A percentile compares a stretch with the other conserved stretches of the same genome.
These are phyloP conservation scores for Papilio demoleus DNA, from an alignment of 2,888 invertebrate genomes.

Conservation along the genomic window DNA sequence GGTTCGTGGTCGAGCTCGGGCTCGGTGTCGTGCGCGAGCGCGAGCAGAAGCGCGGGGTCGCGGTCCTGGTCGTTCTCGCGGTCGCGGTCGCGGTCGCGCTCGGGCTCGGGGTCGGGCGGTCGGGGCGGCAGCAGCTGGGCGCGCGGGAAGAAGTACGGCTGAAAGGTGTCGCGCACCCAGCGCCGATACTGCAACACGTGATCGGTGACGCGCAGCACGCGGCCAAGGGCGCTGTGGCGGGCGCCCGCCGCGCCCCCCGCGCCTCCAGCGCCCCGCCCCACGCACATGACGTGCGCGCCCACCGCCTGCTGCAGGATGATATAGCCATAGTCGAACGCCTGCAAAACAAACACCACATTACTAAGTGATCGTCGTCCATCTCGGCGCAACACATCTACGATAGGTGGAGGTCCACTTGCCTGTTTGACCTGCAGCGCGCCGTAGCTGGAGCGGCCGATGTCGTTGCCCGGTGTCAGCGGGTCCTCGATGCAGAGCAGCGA, in stretches of 20 bases:
- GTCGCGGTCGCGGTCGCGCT: constrained; percentile 40
- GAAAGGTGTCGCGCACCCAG: constrained; percentile 78
- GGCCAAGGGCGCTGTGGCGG: constrained; percentile 90
- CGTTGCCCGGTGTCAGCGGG: constrained; percentile 97
- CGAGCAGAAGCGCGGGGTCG: constrained; percentile 42
- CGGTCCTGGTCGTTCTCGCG: constrained; percentile 44
- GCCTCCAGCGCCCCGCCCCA: constrained; percentile 71
- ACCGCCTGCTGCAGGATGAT: constrained; percentile 91
- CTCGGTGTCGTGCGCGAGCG: constrained; percentile 41
- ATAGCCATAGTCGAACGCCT: constrained; percentile 98
- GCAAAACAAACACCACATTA: constrained; percentile 53
- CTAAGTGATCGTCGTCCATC: neutral
- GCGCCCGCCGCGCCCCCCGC: neutral
- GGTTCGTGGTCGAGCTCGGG: constrained; percentile 44
- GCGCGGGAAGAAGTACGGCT: constrained; percentile 72
- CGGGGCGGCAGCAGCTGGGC: constrained; percentile 46
- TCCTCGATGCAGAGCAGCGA: constrained; percentile 98
- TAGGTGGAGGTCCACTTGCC: constrained; percentile 53
- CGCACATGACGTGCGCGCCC: constrained; percentile 63
- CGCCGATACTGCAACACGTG: constrained; percentile 89
- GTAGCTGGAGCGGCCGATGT: constrained; percentile 98
- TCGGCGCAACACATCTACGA: neutral
- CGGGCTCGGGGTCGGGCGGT: constrained; percentile 42
- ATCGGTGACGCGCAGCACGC: constrained; percentile 96
- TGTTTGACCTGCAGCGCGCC: constrained; percentile 91